A percentile compares a stretch with the other conserved stretches of the same genome.
phyloP scores from a whole-genome alignment of 2,797 vertebrate species.

The Potorous gilbertii region DNA sequence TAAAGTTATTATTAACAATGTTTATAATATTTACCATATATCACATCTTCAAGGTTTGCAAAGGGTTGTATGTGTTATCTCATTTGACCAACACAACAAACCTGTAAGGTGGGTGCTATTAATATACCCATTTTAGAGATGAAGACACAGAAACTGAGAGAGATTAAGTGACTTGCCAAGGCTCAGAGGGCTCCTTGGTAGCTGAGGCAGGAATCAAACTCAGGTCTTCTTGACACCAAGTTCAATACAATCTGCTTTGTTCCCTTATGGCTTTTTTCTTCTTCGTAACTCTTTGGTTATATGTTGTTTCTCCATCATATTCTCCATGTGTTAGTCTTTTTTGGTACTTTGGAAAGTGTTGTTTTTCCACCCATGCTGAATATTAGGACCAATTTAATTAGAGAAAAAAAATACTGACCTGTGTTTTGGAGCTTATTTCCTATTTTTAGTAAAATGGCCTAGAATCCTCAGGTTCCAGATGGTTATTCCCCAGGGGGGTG shows the following conservation, averaged over 20 bases:
- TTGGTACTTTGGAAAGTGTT: not conserved
- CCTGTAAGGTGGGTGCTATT: not conserved
- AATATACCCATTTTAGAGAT: not conserved
- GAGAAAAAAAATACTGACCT: conserved; percentile 17
- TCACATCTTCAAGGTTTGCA: not conserved
- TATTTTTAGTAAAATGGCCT: conserved; percentile 86
- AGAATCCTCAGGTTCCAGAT: conserved; percentile 78
- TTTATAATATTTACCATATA: not conserved
- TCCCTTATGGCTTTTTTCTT: not conserved
- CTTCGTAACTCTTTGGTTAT: not conserved
- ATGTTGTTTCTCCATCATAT: not conserved
- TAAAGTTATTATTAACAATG: not conserved
- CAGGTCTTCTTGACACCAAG: not conserved
- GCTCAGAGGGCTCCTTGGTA: not conserved
- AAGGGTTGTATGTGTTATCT: not conserved
- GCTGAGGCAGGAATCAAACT: not conserved
- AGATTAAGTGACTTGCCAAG: not conserved
- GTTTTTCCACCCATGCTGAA: not conserved
- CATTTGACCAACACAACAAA: not conserved
- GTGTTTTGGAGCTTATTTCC: conserved; percentile 86
- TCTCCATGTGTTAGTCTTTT: not conserved
- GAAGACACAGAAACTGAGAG: not conserved
- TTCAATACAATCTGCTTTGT: not conserved
- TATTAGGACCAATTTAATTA: not conserved
- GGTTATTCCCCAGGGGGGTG: not conserved